These are phyloP conservation scores for Blastobasis lacticolella DNA, from an alignment of 2,888 invertebrate species.

Conservation along the genomic window DNA sequence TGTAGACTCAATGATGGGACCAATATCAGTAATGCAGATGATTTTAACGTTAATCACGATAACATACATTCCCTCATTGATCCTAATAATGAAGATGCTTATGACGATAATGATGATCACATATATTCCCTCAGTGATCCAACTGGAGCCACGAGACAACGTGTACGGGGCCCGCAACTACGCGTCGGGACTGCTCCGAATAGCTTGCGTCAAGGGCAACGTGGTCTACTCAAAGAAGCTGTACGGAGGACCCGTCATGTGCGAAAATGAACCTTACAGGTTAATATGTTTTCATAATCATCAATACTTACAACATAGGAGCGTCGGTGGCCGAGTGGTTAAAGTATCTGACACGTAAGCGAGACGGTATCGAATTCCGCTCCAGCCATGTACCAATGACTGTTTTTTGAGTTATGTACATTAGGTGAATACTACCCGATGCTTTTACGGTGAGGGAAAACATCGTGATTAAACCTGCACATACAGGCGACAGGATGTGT, in stretches of 20 bases:
- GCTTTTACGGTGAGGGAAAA: too few relatives aligned
- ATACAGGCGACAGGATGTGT: too few relatives aligned
- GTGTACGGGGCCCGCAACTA: slow-evolving; percentile 75
- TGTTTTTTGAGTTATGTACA: too few relatives aligned
- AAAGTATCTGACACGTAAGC: too few relatives aligned
- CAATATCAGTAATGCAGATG: too few relatives aligned
- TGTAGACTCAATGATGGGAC: too few relatives aligned
- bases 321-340: too few relatives aligned
- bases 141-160: slow-evolving; percentile 76
- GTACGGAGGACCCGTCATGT: slow-evolving; percentile 50
- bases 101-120: background rate
- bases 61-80: slow-evolving; percentile 52
- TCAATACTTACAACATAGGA: too few relatives aligned
- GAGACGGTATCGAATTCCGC: too few relatives aligned
- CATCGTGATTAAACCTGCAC: too few relatives aligned
- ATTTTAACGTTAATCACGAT: background rate
- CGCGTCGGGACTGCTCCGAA: slow-evolving; percentile 80
- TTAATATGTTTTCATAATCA: slow-evolving; percentile 11
- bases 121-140: slow-evolving; percentile 66
- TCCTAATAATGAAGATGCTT: slow-evolving; percentile 34
- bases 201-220: slow-evolving; percentile 82
- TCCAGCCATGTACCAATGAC: too few relatives aligned
- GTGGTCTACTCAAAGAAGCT: slow-evolving; percentile 43
- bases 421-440: too few relatives aligned
- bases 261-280: slow-evolving; percentile 58